phyloP scores from a whole-genome alignment of 2,888 invertebrate species.

The Amblyjoppa proteus region DNA sequence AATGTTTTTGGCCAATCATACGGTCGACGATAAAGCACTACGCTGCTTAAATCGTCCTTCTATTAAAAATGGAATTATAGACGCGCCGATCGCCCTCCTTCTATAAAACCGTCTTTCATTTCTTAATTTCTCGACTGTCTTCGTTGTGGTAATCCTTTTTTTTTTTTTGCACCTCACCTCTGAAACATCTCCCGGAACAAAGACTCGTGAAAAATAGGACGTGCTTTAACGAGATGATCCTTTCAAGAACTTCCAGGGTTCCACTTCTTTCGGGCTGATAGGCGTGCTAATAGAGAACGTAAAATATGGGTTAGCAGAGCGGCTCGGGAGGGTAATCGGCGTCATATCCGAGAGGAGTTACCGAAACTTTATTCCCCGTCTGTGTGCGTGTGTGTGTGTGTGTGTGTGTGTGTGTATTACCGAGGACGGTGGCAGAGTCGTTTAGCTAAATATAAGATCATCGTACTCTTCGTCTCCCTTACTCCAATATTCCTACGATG shows the following conservation, averaged over 20 bases:
- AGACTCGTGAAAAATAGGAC: neutral
- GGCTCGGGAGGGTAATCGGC: slow-evolving; percentile 36
- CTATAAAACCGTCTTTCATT: neutral
- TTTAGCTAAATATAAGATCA: slow-evolving; percentile 64
- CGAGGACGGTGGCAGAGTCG: slow-evolving; percentile 62
- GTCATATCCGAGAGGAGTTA: slow-evolving; percentile 31
- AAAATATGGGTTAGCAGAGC: slow-evolving; percentile 41
- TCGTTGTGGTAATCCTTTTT: neutral
- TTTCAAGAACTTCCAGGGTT: neutral
- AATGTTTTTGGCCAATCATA: slow-evolving; percentile 57
- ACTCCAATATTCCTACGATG: slow-evolving; percentile 48
- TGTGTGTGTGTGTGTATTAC: slow-evolving; percentile 45
- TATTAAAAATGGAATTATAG: slow-evolving; percentile 50
- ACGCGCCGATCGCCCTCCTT: slow-evolving; percentile 17
- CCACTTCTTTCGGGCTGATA: neutral
- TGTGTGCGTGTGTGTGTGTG: slow-evolving; percentile 43
- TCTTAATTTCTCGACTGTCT: neutral
- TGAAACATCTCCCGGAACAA: neutral
- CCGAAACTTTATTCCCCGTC: slow-evolving; percentile 45
- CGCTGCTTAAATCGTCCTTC: slow-evolving; percentile 53
- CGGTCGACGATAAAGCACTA: slow-evolving; percentile 54
- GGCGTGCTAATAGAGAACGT: neutral
- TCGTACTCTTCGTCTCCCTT: slow-evolving; percentile 33
- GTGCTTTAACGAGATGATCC: neutral
- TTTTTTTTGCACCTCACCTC: neutral